These are phyloP conservation scores for Esox lucius DNA, from an alignment of 2,797 vertebrate genomes.

Conservation along the genomic window DNA sequence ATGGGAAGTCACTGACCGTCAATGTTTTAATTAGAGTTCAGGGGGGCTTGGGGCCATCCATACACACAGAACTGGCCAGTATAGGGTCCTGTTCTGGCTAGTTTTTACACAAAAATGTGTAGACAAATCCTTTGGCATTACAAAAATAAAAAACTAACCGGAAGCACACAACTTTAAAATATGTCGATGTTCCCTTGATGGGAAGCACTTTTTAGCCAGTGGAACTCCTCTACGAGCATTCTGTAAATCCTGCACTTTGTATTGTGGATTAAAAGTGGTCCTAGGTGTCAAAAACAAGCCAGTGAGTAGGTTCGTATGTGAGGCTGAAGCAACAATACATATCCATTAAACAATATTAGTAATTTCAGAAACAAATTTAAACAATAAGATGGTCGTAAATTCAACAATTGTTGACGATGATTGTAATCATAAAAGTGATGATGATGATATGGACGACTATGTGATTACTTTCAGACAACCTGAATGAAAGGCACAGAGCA, in stretches of 20 bases:
- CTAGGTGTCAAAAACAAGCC: constrained; percentile 18
- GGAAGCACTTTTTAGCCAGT: constrained; percentile 7
- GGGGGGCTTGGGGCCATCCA: neutral
- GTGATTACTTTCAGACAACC: neutral
- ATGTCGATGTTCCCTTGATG: neutral
- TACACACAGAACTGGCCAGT: neutral
- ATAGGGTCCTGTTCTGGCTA: neutral
- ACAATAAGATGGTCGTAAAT: neutral
- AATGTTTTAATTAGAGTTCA: neutral
- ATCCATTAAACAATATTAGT: neutral
- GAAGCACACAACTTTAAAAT: neutral
- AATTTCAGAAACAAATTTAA: neutral
- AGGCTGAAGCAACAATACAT: neutral
- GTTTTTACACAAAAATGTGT: neutral
- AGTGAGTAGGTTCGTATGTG: neutral
- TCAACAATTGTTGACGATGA: neutral
- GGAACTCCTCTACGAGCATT: constrained; percentile 18
- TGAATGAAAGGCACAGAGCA: constrained; percentile 8
- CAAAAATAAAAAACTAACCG: neutral
- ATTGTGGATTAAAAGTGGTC: constrained; percentile 6
- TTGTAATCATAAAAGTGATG: neutral
- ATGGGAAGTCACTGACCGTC: neutral
- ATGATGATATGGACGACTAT: neutral
- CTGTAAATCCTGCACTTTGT: constrained; percentile 4
- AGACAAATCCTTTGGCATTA: neutral